These are phyloP conservation scores for Drosophila quadrilineata DNA, from an alignment of 1,140 invertebrate species.

Conservation along the genomic window DNA sequence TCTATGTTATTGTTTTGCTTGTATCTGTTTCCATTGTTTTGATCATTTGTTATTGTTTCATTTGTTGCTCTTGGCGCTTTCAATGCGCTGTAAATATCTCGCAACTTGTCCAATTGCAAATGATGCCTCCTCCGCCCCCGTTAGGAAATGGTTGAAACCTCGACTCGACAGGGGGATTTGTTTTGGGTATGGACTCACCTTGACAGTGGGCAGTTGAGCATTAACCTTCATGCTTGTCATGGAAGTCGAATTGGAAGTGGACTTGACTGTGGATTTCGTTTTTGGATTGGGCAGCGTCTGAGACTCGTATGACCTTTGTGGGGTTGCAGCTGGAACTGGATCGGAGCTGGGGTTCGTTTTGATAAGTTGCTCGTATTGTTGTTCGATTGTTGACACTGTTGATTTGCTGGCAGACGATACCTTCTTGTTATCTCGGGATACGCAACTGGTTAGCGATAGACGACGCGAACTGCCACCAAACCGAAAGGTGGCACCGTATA, in stretches of 20 bases:
- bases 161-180: background rate
- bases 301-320: background rate
- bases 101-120: conserved; percentile 20
- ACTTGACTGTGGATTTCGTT: too few species aligned
- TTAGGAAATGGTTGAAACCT: background rate
- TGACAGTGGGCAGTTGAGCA: conserved; percentile 37
- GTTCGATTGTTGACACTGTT: conserved; percentile 30
- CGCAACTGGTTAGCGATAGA: conserved; percentile 60
- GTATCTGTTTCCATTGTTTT: background rate
- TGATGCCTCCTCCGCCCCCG: background rate
- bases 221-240: conserved; percentile 39
- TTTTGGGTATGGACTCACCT: conserved; percentile 20
- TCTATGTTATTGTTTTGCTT: too few species aligned
- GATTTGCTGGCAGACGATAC: conserved; percentile 9
- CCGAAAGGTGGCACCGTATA: conserved; percentile 57
- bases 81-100: too few species aligned
- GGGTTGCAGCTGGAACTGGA: background rate
- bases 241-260: too few species aligned
- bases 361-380: conserved; percentile 21
- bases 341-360: background rate
- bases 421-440: conserved; percentile 52
- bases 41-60: background rate
- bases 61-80: background rate
- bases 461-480: conserved; percentile 62
- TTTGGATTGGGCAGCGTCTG: conserved; percentile 7